Percentiles rank a stretch among this genome's conserved stretches.
These are phyloP conservation scores for Drosophila vallismaia DNA, from an alignment of 2,888 invertebrate species.

Conservation along the genomic window DNA sequence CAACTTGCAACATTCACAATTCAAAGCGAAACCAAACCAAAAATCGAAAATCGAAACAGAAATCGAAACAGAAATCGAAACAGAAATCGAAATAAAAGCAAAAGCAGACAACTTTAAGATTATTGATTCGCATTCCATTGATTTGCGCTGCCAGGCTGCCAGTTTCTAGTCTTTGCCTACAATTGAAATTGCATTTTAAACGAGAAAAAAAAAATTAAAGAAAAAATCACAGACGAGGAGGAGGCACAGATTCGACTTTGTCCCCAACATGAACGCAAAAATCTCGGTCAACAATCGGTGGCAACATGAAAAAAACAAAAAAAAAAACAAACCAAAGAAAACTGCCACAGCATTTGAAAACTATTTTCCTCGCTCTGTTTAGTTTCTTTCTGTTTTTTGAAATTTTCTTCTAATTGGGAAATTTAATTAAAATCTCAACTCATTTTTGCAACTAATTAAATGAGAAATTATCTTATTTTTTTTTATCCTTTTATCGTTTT, in stretches of 20 bases:
- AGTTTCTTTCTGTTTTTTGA: background rate
- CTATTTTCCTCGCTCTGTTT: background rate
- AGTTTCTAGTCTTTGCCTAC: conserved; percentile 11
- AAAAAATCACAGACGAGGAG: conserved; percentile 15
- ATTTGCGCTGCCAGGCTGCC: conserved; percentile 39
- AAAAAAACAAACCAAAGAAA: background rate
- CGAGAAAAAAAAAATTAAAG: background rate
- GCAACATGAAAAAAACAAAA: conserved; percentile 3
- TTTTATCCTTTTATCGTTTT: too few species aligned
- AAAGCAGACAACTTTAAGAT: conserved; percentile 40
- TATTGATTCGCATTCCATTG: conserved; percentile 75
- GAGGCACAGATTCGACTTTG: conserved; percentile 27
- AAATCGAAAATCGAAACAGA: background rate
- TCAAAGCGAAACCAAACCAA: too few species aligned
- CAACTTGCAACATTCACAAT: too few species aligned
- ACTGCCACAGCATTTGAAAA: conserved; percentile 4
- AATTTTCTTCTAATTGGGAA: background rate
- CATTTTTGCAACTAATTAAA: background rate
- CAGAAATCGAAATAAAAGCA: conserved; percentile 6
- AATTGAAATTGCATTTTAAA: conserved; percentile 27
- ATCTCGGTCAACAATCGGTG: conserved; percentile 10
- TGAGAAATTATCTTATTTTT: too few species aligned
- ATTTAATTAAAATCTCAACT: background rate
- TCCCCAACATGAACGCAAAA: background rate
- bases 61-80: conserved; percentile 1